Evolutionary conservation across 2,797 vertebrate genomes (phyloP), one percentile per base, ranked within the genome.

Genomic region (Chiloscyllium punctatum): DNA sequence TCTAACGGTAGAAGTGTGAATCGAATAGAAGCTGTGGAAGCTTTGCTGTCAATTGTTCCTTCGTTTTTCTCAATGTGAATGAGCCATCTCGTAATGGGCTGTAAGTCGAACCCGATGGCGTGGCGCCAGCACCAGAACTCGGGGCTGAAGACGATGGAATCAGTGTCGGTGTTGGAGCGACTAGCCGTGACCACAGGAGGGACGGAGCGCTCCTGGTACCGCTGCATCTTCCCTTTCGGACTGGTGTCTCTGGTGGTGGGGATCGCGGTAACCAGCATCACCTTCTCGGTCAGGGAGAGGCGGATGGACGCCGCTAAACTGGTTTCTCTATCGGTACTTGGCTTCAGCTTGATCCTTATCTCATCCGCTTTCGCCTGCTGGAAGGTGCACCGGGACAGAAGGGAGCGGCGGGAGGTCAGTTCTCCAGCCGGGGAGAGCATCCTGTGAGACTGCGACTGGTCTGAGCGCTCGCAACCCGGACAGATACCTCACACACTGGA

Each of bases 211-310:
- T 98, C 98, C 95, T 98, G 98, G 98, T 98, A 98, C 97, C 98
- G 97, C 96, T 98, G 98, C 96, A 97, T 98, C 95, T 98, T 98
- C 96, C 98, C 97, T 27, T 97, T 98, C 79, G 98, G 98, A 96
- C 98, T 99, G 96, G 98, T 99, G 96, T 98, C 98, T 0, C 96
- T 99, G 97, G 98, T 99, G 96, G 98, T 99, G 3, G 98, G 98
- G 16, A 96, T 98, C 0, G 98, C 98, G 0, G 98, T 98, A 72
- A 99, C 98, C 0, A 98, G 98, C 48, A 98, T 99, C 96, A 99
- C 98, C 96, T 99, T 98, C 98, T 98, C 98, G 94, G 99, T 98
- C 96, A 98, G 98, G 33, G 97, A 97, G 84, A 97, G 97, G 0
- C 98, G 98, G 96, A 97, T 99, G 98, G 98, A 98, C 96, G 98